These are phyloP conservation scores for Epinotia nisella DNA, from an alignment of 2,888 invertebrate genomes.

Conservation along the genomic window DNA sequence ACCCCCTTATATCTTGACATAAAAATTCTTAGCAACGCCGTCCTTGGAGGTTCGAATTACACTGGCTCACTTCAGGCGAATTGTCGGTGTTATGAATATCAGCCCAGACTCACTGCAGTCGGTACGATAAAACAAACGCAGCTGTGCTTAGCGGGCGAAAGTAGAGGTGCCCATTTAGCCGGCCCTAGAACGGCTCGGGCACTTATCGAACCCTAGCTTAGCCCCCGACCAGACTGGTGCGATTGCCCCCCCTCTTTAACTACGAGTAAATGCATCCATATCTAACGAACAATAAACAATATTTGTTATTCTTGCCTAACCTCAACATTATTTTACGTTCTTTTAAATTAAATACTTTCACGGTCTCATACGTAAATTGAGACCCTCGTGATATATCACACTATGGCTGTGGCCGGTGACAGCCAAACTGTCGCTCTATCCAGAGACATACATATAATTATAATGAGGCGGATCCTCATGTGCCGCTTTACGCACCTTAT, in stretches of 20 bases:
- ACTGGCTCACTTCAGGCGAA: neutral
- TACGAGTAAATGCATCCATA: too few relatives aligned
- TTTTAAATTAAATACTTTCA: too few relatives aligned
- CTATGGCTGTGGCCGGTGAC: too few relatives aligned
- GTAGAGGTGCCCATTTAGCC: slow-evolving; percentile 13
- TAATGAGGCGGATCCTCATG: too few relatives aligned
- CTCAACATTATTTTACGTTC: neutral
- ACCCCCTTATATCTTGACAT: neutral
- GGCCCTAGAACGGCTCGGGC: slow-evolving; percentile 7
- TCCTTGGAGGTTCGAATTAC: neutral
- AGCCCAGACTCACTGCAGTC: slow-evolving; percentile 6
- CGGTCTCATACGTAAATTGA: too few relatives aligned
- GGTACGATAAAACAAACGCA: slow-evolving; percentile 18
- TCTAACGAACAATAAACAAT: neutral
- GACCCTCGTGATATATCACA: too few relatives aligned
- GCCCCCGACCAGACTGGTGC: neutral
- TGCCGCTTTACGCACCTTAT: too few relatives aligned
- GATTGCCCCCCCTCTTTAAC: neutral
- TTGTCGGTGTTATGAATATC: slow-evolving; percentile 1
- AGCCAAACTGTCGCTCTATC: too few relatives aligned
- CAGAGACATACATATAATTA: too few relatives aligned
- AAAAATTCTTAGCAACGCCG: neutral
- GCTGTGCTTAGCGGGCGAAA: slow-evolving; percentile 21
- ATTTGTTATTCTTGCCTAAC: neutral
- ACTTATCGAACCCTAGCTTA: slow-evolving; percentile 21